These are phyloP conservation scores for Rousettus madagascariensis DNA, from an alignment of 2,797 vertebrate genomes.

Conservation along the genomic window DNA sequence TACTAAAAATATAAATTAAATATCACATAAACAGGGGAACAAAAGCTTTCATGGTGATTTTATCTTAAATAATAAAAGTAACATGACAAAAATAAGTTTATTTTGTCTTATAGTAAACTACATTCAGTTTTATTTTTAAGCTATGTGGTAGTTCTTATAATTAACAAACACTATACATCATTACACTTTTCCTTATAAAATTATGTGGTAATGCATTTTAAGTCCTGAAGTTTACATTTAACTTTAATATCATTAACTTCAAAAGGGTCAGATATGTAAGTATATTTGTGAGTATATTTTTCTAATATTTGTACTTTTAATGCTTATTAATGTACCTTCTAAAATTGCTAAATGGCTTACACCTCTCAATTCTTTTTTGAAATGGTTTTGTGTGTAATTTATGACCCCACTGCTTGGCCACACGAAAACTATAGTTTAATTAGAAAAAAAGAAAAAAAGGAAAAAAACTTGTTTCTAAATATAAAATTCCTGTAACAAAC, in stretches of 20 bases:
- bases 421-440: not conserved
- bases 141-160: not conserved
- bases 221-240: not conserved
- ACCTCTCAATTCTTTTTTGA: not conserved
- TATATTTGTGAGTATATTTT: not conserved
- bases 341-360: not conserved
- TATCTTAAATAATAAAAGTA: not conserved
- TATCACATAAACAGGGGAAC: not conserved
- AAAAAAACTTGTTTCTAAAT: not conserved
- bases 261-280: not conserved
- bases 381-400: not conserved
- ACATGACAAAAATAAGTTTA: not conserved
- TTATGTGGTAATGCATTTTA: not conserved
- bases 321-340: not conserved
- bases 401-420: not conserved
- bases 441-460: not conserved
- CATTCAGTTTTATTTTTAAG: not conserved
- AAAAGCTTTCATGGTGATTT: not conserved
- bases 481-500: not conserved
- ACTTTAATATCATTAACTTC: not conserved
- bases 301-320: too few relatives aligned
- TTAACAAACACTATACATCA: not conserved
- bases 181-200: not conserved
- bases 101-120: not conserved
- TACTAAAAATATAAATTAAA: not conserved